Conservation (phyloP, 1,140 invertebrate genomes). For the Sycophaga agraensis region DNA sequence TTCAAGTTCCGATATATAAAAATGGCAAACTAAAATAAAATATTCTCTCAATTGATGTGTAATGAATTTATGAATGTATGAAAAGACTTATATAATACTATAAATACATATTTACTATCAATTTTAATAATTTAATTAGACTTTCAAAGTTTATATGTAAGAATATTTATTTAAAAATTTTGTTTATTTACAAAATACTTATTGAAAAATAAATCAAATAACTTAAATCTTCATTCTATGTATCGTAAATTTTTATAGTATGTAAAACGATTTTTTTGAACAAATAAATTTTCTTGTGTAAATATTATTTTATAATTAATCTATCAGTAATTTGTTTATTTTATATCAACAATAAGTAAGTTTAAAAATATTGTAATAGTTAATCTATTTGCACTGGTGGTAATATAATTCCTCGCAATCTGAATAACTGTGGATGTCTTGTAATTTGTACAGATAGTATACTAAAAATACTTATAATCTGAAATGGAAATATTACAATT, state of each 20-base stretch:
- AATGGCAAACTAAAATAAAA: slow-evolving; percentile 4
- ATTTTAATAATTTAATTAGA: slow-evolving; percentile 4
- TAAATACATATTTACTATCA: slow-evolving; percentile 17
- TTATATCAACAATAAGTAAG: too few relatives aligned
- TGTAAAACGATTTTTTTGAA: slow-evolving; percentile 13
- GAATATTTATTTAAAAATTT: slow-evolving; percentile 12
- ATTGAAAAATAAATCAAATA: neutral
- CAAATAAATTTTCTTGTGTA: slow-evolving; percentile 18
- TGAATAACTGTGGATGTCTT: slow-evolving; percentile 39
- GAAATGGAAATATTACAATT: slow-evolving; percentile 10
- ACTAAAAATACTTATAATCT: slow-evolving; percentile 46
- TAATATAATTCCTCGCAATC: slow-evolving; percentile 36
- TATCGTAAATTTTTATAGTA: slow-evolving; percentile 5
- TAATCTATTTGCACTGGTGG: neutral
- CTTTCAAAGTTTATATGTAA: neutral
- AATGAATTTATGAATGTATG: neutral
- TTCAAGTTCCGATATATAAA: neutral
- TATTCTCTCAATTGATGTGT: slow-evolving; percentile 7
- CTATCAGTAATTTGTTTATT: too few relatives aligned
- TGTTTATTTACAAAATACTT: slow-evolving; percentile 17
- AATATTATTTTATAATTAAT: neutral
- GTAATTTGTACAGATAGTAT: slow-evolving; percentile 38
- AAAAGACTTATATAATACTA: slow-evolving; percentile 18
- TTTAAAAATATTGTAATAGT: neutral
- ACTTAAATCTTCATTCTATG: neutral